A percentile compares a stretch with the other conserved stretches of the same genome.
Evolutionary conservation across 2,113 vertebrate species (phyloP).

Genomic region (Arenaria interpres): DNA sequence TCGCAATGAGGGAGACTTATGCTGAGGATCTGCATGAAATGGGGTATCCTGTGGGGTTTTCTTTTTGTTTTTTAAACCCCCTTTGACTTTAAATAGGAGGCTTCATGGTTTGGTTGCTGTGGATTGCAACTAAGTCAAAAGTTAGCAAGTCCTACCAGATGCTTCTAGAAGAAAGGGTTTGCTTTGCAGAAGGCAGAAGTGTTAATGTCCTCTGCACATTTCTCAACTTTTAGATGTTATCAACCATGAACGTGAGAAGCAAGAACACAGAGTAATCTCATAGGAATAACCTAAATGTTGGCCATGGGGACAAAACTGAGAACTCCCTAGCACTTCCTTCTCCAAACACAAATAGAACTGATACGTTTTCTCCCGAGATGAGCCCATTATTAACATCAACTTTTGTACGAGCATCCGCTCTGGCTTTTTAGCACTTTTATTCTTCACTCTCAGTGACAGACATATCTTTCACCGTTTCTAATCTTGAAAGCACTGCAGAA

Average conservation of each 20-base stretch:
- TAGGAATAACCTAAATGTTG: not conserved
- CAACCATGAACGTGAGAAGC: not conserved
- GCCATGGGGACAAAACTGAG: not conserved
- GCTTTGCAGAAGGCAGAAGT: not conserved
- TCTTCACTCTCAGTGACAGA: not conserved
- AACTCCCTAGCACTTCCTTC: not conserved
- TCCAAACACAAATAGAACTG: not conserved
- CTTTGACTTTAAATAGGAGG: not conserved
- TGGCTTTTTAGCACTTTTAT: constrained; percentile 19
- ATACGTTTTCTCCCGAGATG: not conserved
- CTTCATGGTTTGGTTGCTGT: not conserved
- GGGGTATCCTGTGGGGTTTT: not conserved
- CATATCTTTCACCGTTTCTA: not conserved
- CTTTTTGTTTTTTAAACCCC: not conserved
- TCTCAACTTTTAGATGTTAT: not conserved
- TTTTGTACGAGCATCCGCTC: not conserved
- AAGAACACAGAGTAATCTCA: not conserved
- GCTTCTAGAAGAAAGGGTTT: not conserved
- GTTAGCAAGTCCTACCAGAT: not conserved
- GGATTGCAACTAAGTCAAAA: not conserved
- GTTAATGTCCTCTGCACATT: not conserved
- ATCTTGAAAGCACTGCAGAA: not conserved
- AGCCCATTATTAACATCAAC: not conserved
- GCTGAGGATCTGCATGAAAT: not conserved
- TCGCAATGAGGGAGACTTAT: not conserved